A percentile compares a stretch with the other conserved stretches of the same genome.
phyloP scores from a whole-genome alignment of 1,140 invertebrate genomes.

The Chionoecetes opilio region DNA sequence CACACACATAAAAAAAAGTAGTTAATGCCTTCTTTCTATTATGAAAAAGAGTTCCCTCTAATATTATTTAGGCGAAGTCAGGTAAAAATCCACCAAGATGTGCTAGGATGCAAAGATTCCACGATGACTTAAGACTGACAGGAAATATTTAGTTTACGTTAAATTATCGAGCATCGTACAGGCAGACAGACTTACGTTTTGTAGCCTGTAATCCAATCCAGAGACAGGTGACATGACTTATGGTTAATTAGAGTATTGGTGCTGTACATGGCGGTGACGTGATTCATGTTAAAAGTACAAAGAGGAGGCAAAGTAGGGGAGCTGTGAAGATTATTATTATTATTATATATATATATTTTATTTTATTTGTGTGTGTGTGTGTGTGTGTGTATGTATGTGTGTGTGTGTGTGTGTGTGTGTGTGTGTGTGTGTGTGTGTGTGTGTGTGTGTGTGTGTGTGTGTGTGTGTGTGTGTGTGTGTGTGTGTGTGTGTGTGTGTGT shows the following conservation, averaged over 20 bases:
- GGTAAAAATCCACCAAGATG: not conserved
- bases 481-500: too few species aligned
- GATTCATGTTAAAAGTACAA: not conserved
- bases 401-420: too few species aligned
- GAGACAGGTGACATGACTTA: slow-evolving; percentile 25
- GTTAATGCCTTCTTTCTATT: not conserved
- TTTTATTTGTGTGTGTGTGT: too few species aligned
- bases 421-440: too few species aligned
- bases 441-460: too few species aligned
- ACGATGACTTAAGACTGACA: not conserved
- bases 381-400: too few species aligned
- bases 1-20: not conserved
- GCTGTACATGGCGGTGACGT: not conserved
- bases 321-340: too few species aligned
- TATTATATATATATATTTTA: too few species aligned
- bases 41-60: not conserved
- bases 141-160: not conserved
- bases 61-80: not conserved
- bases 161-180: not conserved
- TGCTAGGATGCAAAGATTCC: not conserved
- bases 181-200: not conserved
- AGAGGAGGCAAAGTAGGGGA: too few species aligned
- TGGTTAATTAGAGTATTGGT: not conserved
- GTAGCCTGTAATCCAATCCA: not conserved
- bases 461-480: too few species aligned